These are phyloP conservation scores for Sarcophaga caerulescens DNA, from an alignment of 2,888 invertebrate genomes.

Conservation along the genomic window DNA sequence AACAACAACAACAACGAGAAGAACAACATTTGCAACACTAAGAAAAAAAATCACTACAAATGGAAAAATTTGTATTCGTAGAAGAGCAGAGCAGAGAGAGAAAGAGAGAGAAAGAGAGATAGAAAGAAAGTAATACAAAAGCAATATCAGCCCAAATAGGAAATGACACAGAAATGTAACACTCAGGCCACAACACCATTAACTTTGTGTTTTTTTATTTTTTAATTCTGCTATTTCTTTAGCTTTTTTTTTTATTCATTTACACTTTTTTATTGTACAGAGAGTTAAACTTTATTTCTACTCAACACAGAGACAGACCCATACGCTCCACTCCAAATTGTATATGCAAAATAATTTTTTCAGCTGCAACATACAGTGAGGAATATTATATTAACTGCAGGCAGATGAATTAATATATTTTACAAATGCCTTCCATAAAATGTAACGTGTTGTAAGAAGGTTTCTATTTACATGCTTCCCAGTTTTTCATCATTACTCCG, in stretches of 20 bases:
- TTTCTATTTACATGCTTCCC: too few species aligned
- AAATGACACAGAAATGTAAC: conserved; percentile 77
- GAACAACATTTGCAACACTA: conserved; percentile 1
- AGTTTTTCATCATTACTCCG: too few species aligned
- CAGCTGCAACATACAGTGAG: not conserved
- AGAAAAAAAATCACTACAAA: conserved; percentile 43
- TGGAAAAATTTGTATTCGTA: not conserved
- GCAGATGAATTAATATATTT: not conserved
- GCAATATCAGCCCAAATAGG: conserved; percentile 66
- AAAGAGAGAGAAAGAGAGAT: not conserved
- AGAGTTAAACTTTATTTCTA: conserved; percentile 17
- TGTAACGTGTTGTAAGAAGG: too few species aligned
- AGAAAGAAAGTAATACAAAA: conserved; percentile 28
- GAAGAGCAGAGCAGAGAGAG: not conserved
- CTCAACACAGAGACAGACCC: not conserved
- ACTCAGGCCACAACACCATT: conserved; percentile 71
- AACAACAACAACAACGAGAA: conserved; percentile 12
- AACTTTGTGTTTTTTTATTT: conserved; percentile 45
- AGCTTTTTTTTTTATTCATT: not conserved
- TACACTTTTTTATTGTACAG: not conserved
- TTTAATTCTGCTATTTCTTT: conserved; percentile 6
- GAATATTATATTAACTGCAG: not conserved
- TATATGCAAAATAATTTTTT: not conserved
- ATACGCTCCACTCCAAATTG: too few species aligned
- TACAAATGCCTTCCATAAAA: too few species aligned